These are phyloP conservation scores for Torymus auratus DNA, from an alignment of 2,888 invertebrate species.

Conservation along the genomic window DNA sequence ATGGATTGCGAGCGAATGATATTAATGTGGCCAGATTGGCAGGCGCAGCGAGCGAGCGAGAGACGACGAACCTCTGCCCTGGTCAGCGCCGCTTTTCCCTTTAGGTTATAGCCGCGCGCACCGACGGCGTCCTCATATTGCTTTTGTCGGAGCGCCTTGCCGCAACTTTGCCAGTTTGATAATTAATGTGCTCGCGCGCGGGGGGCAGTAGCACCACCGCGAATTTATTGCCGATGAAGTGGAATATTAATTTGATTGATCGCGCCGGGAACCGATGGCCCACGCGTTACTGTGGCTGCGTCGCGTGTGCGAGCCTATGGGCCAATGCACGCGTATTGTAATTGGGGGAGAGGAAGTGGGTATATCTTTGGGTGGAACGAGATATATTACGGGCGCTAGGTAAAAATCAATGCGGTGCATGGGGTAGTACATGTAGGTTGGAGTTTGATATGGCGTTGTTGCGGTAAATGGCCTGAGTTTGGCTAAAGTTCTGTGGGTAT, in stretches of 20 bases:
- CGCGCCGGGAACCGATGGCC: constrained; percentile 5
- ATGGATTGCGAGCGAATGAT: constrained; percentile 68
- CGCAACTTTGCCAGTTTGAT: constrained; percentile 44
- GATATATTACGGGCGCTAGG: no score
- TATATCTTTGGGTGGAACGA: no score
- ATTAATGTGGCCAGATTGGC: constrained; percentile 73
- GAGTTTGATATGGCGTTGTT: no score
- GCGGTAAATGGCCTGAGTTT: no score
- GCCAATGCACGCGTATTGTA: no score
- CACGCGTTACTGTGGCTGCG: no score
- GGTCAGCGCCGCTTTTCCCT: constrained; percentile 16
- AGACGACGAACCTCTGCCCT: neutral
- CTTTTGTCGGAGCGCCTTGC: constrained; percentile 2
- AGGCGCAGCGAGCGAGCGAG: constrained; percentile 56
- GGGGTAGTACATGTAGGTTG: no score
- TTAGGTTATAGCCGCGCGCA: neutral
- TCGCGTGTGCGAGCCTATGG: no score
- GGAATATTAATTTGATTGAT: constrained; percentile 52
- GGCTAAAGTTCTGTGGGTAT: no score
- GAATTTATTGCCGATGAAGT: constrained; percentile 43
- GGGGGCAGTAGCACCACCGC: neutral
- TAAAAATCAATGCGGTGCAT: no score
- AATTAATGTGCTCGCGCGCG: constrained; percentile 30
- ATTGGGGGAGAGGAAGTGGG: no score
- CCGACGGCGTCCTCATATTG: constrained; percentile 5